Evolutionary conservation across 1,140 invertebrate species (phyloP), one percentile per base, ranked within the genome.

Genomic region (Periplaneta americana): DNA sequence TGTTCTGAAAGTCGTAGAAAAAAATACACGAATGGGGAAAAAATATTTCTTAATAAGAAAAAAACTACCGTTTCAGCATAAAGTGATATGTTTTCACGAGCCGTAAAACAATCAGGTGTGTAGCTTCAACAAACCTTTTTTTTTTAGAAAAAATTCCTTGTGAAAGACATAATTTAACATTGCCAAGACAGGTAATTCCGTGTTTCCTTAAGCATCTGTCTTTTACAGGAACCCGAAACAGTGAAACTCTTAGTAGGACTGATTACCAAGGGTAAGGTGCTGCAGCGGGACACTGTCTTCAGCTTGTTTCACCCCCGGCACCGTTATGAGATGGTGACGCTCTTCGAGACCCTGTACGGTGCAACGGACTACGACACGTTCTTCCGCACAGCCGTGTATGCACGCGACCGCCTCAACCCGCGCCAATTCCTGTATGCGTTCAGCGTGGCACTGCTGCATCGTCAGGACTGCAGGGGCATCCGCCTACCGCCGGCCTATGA

Each of bases 401-500:
- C 88, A 34, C 87, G 89, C 2, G 84, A 88, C 10, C 82, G 87
- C 57, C 86, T 88, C 36, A 90, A 90, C 80, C 87, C 89, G 82
- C 84, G 84, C 31, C 88, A 90, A 82, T 90, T 89, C 85, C 82
- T 88, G 66, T 83, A 89, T 85, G 89, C 89, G 33, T 85, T 89
- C 57, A 81, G 83, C 78, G 84, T 84, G 39, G 88, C 89, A 13
- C 77, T 89, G 8, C 83, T 89, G 34, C 86, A 87, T 34, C 87
- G 89, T 15, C 84, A 82, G 36, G 89, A 91, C 77, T 88, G 86
- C 74, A 85, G 86, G 33, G 89, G 88, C 36, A 80, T 90, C 31
- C 85, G 87, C 28, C 83, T 91, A 2, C 90, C 90, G 66, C 87
- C 89, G 66, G 83, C 86, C 11, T 90, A 91, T 80, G 90, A 91